Evolutionary conservation across 2,797 vertebrate genomes (phyloP).

Genomic region (Aeoliscus strigatus): DNA sequence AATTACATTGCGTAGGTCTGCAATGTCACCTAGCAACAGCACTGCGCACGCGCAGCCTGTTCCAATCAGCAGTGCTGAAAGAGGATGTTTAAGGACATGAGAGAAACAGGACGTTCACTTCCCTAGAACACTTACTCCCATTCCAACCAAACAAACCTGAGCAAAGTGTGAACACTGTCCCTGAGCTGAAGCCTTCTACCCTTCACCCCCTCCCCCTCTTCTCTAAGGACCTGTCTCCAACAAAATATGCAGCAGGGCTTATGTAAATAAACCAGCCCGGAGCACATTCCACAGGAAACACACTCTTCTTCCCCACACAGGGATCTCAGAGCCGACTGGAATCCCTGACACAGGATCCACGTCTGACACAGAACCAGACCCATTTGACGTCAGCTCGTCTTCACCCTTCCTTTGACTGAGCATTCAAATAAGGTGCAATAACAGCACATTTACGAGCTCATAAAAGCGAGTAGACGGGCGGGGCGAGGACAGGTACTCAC

Average conservation of each 20-base stretch:
- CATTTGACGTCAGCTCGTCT: too few species aligned
- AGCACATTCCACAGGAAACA: conserved; percentile 60
- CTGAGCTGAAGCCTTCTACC: conserved; percentile 9
- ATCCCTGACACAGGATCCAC: neutral
- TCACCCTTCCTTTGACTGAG: too few species aligned
- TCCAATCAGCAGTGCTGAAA: conserved; percentile 1
- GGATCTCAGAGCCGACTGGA: conserved; percentile 38
- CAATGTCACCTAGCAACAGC: conserved; percentile 60
- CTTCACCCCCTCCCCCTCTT: conserved; percentile 7
- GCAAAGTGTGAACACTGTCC: neutral
- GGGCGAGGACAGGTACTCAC: conserved; percentile 5
- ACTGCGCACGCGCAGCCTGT: conserved; percentile 22
- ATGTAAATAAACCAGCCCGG: conserved; percentile 60
- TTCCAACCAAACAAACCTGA: neutral
- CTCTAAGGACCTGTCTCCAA: conserved; percentile 31
- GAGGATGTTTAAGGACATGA: neutral
- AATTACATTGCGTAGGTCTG: conserved; percentile 15
- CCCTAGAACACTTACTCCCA: too few species aligned
- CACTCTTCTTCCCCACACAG: conserved; percentile 22
- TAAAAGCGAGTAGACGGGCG: conserved; percentile 13
- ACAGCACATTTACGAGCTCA: conserved; percentile 19
- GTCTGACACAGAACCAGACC: too few species aligned
- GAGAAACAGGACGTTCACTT: neutral
- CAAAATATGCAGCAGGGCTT: conserved; percentile 44
- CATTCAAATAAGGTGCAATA: conserved; percentile 1